Evolutionary conservation across 2,888 invertebrate species (phyloP).

Genomic region (Meiosimyza platycephala): DNA sequence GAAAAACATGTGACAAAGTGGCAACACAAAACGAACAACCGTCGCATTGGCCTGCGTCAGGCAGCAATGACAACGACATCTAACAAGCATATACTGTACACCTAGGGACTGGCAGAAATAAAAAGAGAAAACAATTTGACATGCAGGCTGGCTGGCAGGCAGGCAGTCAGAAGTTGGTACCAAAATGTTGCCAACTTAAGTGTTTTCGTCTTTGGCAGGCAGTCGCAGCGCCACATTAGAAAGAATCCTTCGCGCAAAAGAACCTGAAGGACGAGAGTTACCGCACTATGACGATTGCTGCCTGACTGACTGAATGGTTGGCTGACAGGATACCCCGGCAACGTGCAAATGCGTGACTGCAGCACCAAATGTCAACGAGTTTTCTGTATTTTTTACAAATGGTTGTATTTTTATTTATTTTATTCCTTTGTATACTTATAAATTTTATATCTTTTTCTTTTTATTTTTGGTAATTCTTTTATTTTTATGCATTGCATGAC

Average conservation of each 20-base stretch:
- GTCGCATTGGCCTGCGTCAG: constrained; percentile 27
- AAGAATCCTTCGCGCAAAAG: neutral
- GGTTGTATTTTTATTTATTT: constrained; percentile 5
- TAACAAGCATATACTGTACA: neutral
- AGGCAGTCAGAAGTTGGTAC: constrained; percentile 21
- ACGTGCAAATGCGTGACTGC: constrained; percentile 32
- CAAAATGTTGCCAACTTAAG: constrained; percentile 34
- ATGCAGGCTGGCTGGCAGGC: neutral
- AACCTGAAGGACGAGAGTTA: no score
- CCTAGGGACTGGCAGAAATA: neutral
- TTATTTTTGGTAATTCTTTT: constrained; percentile 17
- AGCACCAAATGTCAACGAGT: constrained; percentile 30
- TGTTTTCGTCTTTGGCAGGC: constrained; percentile 5
- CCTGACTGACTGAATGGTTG: neutral
- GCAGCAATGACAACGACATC: constrained; percentile 2
- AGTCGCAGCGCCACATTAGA: constrained; percentile 1
- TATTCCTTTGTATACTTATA: constrained; percentile 1
- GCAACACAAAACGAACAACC: constrained; percentile 4
- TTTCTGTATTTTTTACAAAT: constrained; percentile 1
- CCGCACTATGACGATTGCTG: no score
- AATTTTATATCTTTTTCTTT: neutral
- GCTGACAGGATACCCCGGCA: neutral
- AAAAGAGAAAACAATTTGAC: neutral
- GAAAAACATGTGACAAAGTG: no score
- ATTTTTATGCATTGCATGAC: constrained; percentile 26